phyloP scores from a whole-genome alignment of 2,113 vertebrate species.

The Trematomus loennbergii region DNA sequence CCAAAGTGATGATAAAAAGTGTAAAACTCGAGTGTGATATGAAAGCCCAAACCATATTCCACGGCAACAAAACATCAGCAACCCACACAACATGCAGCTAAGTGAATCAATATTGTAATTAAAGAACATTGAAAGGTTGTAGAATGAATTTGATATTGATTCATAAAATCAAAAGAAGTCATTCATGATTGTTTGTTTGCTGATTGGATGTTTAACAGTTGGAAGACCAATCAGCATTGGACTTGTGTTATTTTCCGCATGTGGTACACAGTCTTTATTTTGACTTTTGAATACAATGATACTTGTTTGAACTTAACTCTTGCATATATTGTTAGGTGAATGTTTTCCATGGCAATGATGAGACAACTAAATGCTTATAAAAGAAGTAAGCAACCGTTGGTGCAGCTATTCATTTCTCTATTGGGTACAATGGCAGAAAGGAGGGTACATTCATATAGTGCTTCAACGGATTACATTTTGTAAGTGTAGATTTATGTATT shows the following conservation, averaged over 20 bases:
- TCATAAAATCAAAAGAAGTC: background rate
- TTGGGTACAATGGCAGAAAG: background rate
- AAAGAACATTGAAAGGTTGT: background rate
- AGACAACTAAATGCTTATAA: too few relatives aligned
- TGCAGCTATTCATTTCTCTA: background rate
- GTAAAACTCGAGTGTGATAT: too few relatives aligned
- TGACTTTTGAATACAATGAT: background rate
- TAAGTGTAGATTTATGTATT: background rate
- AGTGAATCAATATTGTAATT: background rate
- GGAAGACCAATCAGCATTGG: too few relatives aligned
- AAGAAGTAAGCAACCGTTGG: too few relatives aligned
- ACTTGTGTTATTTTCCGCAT: too few relatives aligned
- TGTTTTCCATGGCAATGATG: background rate
- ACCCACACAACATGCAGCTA: background rate
- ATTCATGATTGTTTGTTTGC: background rate
- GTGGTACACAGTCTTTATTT: too few relatives aligned
- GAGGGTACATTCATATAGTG: background rate
- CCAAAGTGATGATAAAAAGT: too few relatives aligned
- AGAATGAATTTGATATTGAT: background rate
- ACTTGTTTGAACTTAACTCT: background rate
- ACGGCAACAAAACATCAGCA: too few relatives aligned
- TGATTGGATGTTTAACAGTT: background rate
- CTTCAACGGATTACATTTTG: background rate
- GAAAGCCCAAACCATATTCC: too few relatives aligned
- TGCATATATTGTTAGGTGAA: background rate